Conservation (phyloP, 2,888 invertebrate species). For the Ormyrus nitidulus region DNA sequence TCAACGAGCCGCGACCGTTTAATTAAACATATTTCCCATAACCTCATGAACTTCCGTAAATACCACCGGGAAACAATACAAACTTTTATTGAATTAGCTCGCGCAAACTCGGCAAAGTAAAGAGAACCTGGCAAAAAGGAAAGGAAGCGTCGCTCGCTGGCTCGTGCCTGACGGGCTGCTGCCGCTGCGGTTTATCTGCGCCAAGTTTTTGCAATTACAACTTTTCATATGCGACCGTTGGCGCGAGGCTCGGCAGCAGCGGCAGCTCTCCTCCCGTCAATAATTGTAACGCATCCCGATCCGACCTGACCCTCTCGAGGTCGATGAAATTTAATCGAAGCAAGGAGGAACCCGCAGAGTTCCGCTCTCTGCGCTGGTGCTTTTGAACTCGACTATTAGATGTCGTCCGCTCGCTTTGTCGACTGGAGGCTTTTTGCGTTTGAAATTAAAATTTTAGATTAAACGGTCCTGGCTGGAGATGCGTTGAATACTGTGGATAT, state of each 20-base stretch:
- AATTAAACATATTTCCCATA: no score
- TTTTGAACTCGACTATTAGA: no score
- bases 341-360: slow-evolving; percentile 29
- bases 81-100: slow-evolving; percentile 27
- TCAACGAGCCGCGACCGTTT: neutral
- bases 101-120: neutral
- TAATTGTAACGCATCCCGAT: slow-evolving; percentile 25
- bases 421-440: no score
- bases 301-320: slow-evolving; percentile 15
- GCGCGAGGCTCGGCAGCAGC: neutral
- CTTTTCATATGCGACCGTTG: slow-evolving; percentile 18
- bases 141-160: no score
- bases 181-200: neutral
- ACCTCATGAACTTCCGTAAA: no score
- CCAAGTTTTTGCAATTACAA: slow-evolving; percentile 39
- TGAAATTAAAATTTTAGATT: no score
- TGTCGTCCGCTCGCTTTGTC: no score
- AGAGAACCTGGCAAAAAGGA: neutral
- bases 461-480: no score
- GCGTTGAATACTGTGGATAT: no score
- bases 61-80: neutral
- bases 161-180: neutral
- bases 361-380: neutral
- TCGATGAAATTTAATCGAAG: slow-evolving; percentile 45
- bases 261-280: slow-evolving; percentile 3